Evolutionary conservation across 2,888 invertebrate genomes (phyloP).

Genomic region (Girardia tigrina): DNA sequence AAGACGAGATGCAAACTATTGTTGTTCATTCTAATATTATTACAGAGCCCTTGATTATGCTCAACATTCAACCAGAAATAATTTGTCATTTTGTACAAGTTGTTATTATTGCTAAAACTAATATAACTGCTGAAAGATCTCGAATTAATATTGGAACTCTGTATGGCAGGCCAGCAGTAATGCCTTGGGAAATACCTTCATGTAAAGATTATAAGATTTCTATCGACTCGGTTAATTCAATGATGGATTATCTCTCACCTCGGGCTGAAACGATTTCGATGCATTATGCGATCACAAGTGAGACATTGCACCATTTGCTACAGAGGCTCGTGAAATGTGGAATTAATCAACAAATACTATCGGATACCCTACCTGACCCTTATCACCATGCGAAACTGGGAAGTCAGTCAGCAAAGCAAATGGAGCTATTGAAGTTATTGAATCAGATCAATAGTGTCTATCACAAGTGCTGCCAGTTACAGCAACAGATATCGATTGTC

Average conservation of each 20-base stretch:
- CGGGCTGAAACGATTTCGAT: conserved; percentile 1
- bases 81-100: conserved; percentile 77
- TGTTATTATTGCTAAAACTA: conserved; percentile 75
- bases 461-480: conserved; percentile 10
- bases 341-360: conserved; percentile 17
- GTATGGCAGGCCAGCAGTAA: conserved; percentile 66
- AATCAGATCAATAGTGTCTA: conserved; percentile 15
- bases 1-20: conserved; percentile 71
- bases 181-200: conserved; percentile 56
- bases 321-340: not conserved
- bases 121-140: conserved; percentile 66
- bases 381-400: not conserved
- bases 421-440: conserved; percentile 18
- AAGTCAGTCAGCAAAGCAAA: not conserved
- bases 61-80: conserved; percentile 75
- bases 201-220: conserved; percentile 39
- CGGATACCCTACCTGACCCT: not conserved
- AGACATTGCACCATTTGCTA: not conserved
- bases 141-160: conserved; percentile 81
- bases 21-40: conserved; percentile 74
- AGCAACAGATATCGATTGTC: not conserved
- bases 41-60: conserved; percentile 67
- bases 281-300: not conserved
- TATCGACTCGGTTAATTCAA: not conserved
- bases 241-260: not conserved